Evolutionary conservation across 2,888 invertebrate genomes (phyloP).

Genomic region (Chymomyza caudatula): DNA sequence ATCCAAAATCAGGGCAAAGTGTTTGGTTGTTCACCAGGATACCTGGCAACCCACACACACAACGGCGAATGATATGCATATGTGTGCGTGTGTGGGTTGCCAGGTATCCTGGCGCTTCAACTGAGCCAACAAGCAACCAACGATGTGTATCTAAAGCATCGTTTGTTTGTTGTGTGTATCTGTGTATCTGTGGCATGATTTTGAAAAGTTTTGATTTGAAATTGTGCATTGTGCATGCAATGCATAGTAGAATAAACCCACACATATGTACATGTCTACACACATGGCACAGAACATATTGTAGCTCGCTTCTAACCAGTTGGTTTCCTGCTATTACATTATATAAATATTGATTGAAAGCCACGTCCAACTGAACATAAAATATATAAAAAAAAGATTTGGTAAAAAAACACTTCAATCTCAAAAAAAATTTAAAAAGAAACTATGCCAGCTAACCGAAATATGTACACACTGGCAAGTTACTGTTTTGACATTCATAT

Average conservation of each 20-base stretch:
- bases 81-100: not conserved
- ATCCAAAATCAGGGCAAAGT: not conserved
- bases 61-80: constrained; percentile 4
- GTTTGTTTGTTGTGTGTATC: not conserved
- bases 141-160: not conserved
- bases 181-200: constrained; percentile 15
- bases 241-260: constrained; percentile 29
- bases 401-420: no score
- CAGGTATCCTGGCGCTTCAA: not conserved
- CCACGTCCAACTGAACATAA: not conserved
- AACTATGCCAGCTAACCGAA: not conserved
- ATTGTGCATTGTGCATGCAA: constrained; percentile 38
- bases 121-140: not conserved
- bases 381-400: not conserved
- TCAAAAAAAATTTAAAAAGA: not conserved
- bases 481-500: no score
- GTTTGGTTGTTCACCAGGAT: not conserved
- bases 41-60: not conserved
- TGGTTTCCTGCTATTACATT: constrained; percentile 2
- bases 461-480: no score
- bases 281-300: constrained; percentile 5
- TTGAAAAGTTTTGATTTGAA: constrained; percentile 36
- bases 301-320: not conserved
- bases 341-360: constrained; percentile 27
- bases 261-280: no score